A percentile compares a stretch with the other conserved stretches of the same genome.
phyloP scores from a whole-genome alignment of 1,140 invertebrate genomes.

The Mylabris phalerata region DNA sequence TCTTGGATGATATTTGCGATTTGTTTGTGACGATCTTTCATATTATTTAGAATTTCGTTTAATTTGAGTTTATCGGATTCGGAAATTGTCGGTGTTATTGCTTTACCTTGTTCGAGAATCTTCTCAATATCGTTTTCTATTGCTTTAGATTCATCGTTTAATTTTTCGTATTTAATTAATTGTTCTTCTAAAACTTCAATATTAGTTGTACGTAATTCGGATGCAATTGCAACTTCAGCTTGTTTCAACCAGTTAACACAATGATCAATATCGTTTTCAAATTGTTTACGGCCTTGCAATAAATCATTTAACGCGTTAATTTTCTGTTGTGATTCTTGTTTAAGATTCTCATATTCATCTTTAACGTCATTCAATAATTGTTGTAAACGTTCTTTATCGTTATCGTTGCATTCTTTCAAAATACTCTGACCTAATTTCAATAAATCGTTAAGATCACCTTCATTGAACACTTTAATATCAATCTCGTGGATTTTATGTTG shows the following conservation, averaged over 20 bases:
- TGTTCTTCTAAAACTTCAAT: slow-evolving; percentile 79
- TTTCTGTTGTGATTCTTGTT: slow-evolving; percentile 65
- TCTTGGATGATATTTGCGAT: slow-evolving; percentile 70
- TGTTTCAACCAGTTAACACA: slow-evolving; percentile 81
- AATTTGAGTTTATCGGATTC: slow-evolving; percentile 77
- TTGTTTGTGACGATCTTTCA: slow-evolving; percentile 68
- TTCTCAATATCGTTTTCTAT: slow-evolving; percentile 64
- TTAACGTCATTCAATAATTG: slow-evolving; percentile 59
- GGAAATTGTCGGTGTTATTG: slow-evolving; percentile 70
- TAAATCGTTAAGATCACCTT: slow-evolving; percentile 66
- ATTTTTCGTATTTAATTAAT: slow-evolving; percentile 71
- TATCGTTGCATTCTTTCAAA: slow-evolving; percentile 71
- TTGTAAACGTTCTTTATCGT: slow-evolving; percentile 59
- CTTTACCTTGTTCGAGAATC: slow-evolving; percentile 70
- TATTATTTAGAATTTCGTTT: slow-evolving; percentile 66
- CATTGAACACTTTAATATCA: slow-evolving; percentile 73
- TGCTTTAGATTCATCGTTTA: slow-evolving; percentile 66
- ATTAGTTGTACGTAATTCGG: slow-evolving; percentile 68
- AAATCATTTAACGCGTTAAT: slow-evolving; percentile 65
- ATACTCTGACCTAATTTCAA: slow-evolving; percentile 68
- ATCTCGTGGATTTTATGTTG: slow-evolving; percentile 65
- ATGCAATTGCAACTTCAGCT: slow-evolving; percentile 74
- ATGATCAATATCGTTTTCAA: slow-evolving; percentile 73
- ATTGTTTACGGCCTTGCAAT: slow-evolving; percentile 65
- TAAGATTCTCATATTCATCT: slow-evolving; percentile 61